Percentiles rank a stretch among this genome's conserved stretches.
phyloP scores from a whole-genome alignment of 2,113 vertebrate species.

The Glaucidium brasilianum region DNA sequence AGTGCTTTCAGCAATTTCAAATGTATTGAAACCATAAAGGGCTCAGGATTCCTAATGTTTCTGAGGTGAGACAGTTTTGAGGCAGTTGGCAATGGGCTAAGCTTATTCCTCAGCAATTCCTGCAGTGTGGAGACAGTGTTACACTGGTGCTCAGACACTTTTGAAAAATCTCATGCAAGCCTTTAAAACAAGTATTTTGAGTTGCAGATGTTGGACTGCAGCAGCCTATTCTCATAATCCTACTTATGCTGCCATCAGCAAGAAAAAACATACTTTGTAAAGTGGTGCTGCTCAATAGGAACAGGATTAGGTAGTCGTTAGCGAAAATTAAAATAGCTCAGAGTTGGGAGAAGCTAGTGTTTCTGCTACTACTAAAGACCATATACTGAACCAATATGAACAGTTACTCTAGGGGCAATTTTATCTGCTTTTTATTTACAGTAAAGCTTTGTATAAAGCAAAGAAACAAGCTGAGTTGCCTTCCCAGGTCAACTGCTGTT shows the following conservation, averaged over 20 bases:
- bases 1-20: background rate
- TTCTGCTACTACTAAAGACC: background rate
- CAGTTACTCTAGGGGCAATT: background rate
- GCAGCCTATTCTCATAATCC: background rate
- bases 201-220: background rate
- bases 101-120: background rate
- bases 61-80: background rate
- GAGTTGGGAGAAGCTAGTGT: background rate
- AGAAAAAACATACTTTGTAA: background rate
- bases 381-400: background rate
- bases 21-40: background rate
- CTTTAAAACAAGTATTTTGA: background rate
- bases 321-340: background rate
- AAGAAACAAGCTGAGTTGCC: background rate
- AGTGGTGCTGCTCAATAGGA: background rate
- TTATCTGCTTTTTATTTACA: conserved; percentile 6
- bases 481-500: conserved; percentile 11
- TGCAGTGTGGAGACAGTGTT: background rate
- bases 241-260: background rate
- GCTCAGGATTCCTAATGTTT: background rate
- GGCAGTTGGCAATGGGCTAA: background rate
- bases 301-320: background rate
- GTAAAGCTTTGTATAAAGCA: background rate
- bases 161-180: background rate
- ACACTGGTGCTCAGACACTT: background rate